Conservation (phyloP, 1,140 invertebrate species). For the Zaprionus kolodkinae region DNA sequence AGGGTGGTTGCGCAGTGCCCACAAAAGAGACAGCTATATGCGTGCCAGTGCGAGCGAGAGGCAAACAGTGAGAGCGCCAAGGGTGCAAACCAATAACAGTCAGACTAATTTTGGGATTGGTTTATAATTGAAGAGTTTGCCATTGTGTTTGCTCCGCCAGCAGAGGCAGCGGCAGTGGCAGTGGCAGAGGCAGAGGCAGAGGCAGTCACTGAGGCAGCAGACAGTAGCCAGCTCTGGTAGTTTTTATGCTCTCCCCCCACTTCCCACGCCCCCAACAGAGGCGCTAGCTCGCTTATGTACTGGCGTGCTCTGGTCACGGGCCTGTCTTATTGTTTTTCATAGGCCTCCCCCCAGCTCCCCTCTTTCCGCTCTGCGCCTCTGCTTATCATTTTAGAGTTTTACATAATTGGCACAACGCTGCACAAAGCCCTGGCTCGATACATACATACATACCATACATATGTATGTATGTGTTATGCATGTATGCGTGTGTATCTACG, state of each 20-base stretch:
- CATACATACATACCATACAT: background rate
- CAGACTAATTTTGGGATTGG: slow-evolving; percentile 84
- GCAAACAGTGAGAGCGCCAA: slow-evolving; percentile 45
- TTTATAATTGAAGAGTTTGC: slow-evolving; percentile 84
- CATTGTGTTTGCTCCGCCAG: slow-evolving; percentile 65
- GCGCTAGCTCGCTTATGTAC: slow-evolving; percentile 21
- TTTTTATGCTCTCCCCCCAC: slow-evolving; percentile 40
- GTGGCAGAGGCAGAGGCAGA: slow-evolving; percentile 7
- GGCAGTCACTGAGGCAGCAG: slow-evolving; percentile 13
- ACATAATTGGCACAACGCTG: slow-evolving; percentile 66
- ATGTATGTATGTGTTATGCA: background rate
- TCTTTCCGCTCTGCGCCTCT: background rate
- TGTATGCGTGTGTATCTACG: slow-evolving; percentile 25
- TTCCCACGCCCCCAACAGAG: background rate
- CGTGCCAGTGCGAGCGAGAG: slow-evolving; percentile 27
- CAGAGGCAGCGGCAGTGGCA: background rate
- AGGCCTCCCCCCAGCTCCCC: slow-evolving; percentile 44
- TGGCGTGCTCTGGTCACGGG: background rate
- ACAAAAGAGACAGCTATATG: slow-evolving; percentile 29
- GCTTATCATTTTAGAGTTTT: slow-evolving; percentile 81
- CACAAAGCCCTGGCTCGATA: slow-evolving; percentile 22
- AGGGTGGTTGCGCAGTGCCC: slow-evolving; percentile 37
- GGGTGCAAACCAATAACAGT: slow-evolving; percentile 82
- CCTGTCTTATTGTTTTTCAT: slow-evolving; percentile 55
- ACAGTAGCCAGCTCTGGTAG: slow-evolving; percentile 47